Conservation (phyloP, 2,113 vertebrate species). For the Prietella phreatophila region DNA sequence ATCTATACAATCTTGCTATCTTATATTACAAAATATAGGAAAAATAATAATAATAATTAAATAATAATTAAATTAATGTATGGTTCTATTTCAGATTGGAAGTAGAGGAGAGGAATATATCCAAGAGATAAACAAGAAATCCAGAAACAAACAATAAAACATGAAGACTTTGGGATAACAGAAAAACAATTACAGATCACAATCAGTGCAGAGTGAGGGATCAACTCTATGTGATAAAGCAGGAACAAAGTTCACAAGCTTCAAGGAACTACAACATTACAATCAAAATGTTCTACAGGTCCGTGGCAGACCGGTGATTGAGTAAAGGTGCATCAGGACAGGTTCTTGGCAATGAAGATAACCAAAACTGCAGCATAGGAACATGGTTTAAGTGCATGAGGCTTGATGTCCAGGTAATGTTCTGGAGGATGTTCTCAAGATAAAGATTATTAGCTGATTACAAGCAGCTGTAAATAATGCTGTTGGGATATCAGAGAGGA, state of each 20-base stretch:
- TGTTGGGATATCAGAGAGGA: background rate
- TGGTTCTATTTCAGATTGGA: background rate
- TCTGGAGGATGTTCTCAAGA: background rate
- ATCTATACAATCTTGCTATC: background rate
- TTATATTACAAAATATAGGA: background rate
- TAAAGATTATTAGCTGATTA: background rate
- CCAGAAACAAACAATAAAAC: background rate
- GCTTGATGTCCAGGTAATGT: background rate
- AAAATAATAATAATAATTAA: background rate
- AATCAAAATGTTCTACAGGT: background rate
- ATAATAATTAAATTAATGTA: too few species aligned
- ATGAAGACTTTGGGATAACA: background rate
- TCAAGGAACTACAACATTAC: background rate
- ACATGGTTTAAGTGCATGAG: too few species aligned
- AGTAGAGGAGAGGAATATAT: background rate
- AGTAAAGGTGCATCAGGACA: background rate
- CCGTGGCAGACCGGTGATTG: background rate
- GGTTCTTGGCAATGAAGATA: background rate
- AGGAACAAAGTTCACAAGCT: background rate
- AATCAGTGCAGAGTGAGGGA: constrained; percentile 17
- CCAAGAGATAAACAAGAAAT: background rate
- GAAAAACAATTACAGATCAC: constrained; percentile 8
- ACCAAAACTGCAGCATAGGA: background rate
- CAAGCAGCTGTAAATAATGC: background rate
- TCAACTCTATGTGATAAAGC: background rate